Percentiles rank a stretch among this genome's conserved stretches.
Evolutionary conservation across 2,113 vertebrate species (phyloP).

Genomic region (Lucifuga dentata): DNA sequence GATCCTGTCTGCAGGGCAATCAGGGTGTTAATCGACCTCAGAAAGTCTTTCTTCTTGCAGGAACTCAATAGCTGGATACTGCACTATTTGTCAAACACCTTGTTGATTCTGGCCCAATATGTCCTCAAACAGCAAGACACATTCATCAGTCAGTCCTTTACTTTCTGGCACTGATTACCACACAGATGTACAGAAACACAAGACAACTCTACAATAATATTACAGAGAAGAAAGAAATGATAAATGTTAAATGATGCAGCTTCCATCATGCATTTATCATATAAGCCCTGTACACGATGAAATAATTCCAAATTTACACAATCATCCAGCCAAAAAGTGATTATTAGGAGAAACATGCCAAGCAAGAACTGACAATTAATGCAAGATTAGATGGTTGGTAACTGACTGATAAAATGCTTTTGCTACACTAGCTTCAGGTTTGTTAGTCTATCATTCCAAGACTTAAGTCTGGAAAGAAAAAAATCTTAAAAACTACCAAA

Average conservation of each 20-base stretch:
- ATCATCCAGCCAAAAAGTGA: too few relatives aligned
- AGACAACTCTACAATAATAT: not conserved
- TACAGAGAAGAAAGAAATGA: not conserved
- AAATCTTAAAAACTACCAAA: too few relatives aligned
- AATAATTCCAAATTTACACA: too few relatives aligned
- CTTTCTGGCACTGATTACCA: conserved; percentile 17
- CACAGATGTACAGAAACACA: conserved; percentile 24
- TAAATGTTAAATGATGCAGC: not conserved
- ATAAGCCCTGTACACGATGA: too few relatives aligned
- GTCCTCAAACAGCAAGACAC: conserved; percentile 48
- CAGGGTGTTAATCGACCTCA: not conserved
- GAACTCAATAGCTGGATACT: not conserved
- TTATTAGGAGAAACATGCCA: too few relatives aligned
- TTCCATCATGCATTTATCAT: too few relatives aligned
- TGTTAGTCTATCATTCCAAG: too few relatives aligned
- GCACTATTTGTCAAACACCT: conserved; percentile 35
- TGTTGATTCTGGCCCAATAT: conserved; percentile 42
- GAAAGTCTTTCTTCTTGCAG: not conserved
- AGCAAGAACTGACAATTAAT: too few relatives aligned
- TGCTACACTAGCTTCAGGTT: too few relatives aligned
- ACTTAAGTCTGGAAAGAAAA: too few relatives aligned
- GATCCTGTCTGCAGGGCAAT: conserved; percentile 7
- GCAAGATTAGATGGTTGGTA: too few relatives aligned
- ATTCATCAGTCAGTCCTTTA: conserved; percentile 47
- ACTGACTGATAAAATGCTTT: too few relatives aligned